A percentile compares a stretch with the other conserved stretches of the same genome.
Evolutionary conservation across 2,888 invertebrate genomes (phyloP).

Genomic region (Polia nebulosa): DNA sequence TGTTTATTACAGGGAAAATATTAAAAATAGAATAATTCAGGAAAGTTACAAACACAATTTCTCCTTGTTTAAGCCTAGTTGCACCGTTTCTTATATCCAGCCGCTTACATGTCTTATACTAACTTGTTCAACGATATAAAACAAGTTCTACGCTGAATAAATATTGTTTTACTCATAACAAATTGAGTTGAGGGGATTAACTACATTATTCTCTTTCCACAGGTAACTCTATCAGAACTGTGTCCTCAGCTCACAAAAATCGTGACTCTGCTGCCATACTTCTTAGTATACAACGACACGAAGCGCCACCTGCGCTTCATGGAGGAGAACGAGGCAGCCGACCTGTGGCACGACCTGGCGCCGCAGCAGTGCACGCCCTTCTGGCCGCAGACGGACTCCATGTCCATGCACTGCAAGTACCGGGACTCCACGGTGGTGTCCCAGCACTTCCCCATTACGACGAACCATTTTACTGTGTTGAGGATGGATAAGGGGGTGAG

Average conservation of each 20-base stretch:
- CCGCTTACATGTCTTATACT: too few relatives aligned
- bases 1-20: too few relatives aligned
- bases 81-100: too few relatives aligned
- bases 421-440: conserved; percentile 94
- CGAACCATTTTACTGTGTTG: conserved; percentile 93
- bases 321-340: conserved; percentile 96
- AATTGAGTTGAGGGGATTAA: too few relatives aligned
- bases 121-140: too few relatives aligned
- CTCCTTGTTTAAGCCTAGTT: too few relatives aligned
- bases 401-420: conserved; percentile 95
- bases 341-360: conserved; percentile 95
- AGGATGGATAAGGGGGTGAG: conserved; percentile 96
- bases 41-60: too few relatives aligned
- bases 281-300: conserved; percentile 94
- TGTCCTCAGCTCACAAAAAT: conserved; percentile 95
- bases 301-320: conserved; percentile 93
- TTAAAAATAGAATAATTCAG: too few relatives aligned
- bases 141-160: too few relatives aligned
- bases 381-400: conserved; percentile 96
- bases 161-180: too few relatives aligned
- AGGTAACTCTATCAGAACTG: conserved; percentile 93
- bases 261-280: conserved; percentile 95
- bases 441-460: conserved; percentile 94
- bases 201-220: conserved; percentile 42
- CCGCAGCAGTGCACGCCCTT: conserved; percentile 94